Evolutionary conservation across 2,888 invertebrate species (phyloP), one percentile per base, ranked within the genome.

Genomic region (Troides aeacus): DNA sequence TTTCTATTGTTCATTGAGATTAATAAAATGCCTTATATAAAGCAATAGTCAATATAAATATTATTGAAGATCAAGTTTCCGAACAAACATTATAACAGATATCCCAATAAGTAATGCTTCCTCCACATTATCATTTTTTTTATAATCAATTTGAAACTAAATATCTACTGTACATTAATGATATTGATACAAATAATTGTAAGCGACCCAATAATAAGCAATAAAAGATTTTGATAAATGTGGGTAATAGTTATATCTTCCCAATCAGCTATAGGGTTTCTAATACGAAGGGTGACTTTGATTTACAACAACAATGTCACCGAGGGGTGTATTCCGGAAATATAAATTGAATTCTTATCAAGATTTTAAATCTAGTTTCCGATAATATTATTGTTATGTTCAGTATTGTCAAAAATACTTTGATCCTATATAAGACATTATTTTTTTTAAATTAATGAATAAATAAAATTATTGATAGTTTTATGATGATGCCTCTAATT

Each of bases 311-410:
- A 85, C 84, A 84, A 78, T 78, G 79, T 81, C 77, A 77, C 72
- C 78, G 79, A 82, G 81, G 75, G 74, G 73, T 73, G 39, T 24
- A 61, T 68, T 71, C 81, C 80, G 80, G 85, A 87, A 85, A 83
- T 84, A 85, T 85, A 87, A 89, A 88, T 88, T 85, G 86, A 87
- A 86, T 87, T 84, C 81, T 83, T 86, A 89, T 88, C 88, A 83
- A 72, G 75, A 83, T 86, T 82, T 76, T 80, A 80, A 81, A 78
- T 75, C 65, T 60, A 57, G 36, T 59, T 61, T 46, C 24, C 56
- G 58, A 53, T 53, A 53, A n/a, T 53, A n/a, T 53, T n/a, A 53
- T 53, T 53, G 53, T 53, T 53, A 12, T 53, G n/a, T 53, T n/a
- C 50, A 18, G 17, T 50, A 50, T 50, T 50, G 50, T 17, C 1